Base-by-base conservation (phyloP, 2,797 vertebrate species). In the Notolepis coatsorum region DNA sequence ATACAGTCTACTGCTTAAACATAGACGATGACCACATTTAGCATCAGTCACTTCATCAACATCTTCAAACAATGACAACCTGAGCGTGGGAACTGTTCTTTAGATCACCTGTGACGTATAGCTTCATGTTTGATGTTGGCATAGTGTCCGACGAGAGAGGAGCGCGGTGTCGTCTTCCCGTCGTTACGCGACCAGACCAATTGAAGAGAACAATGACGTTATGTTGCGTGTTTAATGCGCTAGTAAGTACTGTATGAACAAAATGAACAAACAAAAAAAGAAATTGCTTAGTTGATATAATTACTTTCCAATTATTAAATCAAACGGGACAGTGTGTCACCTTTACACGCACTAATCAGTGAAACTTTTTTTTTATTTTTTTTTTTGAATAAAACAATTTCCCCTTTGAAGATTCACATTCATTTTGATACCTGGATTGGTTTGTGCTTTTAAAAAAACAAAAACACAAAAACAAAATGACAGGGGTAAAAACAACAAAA, bases 81-180 rank as follows among this genome's bases (percentile, higher is more conserved):
- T 88, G 79, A 88, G 80, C 58, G 60, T 53, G 72, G 63, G 62
- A 79, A 64, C 13, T 23, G 45, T 64, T 65, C 21, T 21, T 21
- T 24, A 8, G 17, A 56, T n/a, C 35, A 59, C 15, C 24, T 13
- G 23, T n/a, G 39, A 25, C n/a, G n/a, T 54, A 61, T 28, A 71
- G 47, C 65, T 84, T 70, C 41, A 45, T 28, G 37, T 55, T 51
- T 60, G 38, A 54, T 43, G 56, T 63, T 41, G 57, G 71, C 76
- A 39, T 64, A 58, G 46, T 55, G 61, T 60, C 33, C 10, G 28
- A 54, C 38, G 27, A 8, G 31, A 33, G 23, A 23, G 23, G 12
- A 20, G 7, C 4, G 47, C 4, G 21, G 23, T 33, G 28, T 52
- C n/a, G n/a, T n/a, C n/a, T 42, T 56, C 20, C 25, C 10, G 28